Base-by-base conservation (phyloP, 2,797 vertebrate genomes). In the Cyclura pinguis region DNA sequence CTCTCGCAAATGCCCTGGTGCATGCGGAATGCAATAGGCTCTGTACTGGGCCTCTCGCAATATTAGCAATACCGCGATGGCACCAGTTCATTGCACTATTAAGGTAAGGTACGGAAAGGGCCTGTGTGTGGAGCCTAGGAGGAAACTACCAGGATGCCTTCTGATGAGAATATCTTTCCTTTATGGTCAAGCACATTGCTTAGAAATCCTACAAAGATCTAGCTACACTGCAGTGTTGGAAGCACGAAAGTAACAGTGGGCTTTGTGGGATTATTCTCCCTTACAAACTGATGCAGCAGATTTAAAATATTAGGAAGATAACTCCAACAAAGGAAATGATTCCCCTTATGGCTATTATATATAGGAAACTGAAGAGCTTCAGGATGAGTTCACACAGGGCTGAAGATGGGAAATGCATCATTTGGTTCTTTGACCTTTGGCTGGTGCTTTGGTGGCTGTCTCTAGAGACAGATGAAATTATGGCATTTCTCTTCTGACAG, bases 251-350 rank as follows among this genome's bases (percentile, higher is more conserved):
- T 76, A 80, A 87, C 89, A 91, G 67, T 93, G 42, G 42, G 42
- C 42, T 47, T 32, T 93, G 77, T 47, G 80, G 89, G 74, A 89
- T 92, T 94, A 76, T 86, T 94, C 92, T 88, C 82, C 55, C 32
- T 91, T 50, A 78, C 76, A 62, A 92, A 83, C 87, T 74, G 35
- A 42, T 80, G 59, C 73, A 91, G 72, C 3, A 20, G 0, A 29
- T 22, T 3, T 92, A 92, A 95, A 80, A 89, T 90, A 89, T 91
- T 87, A 93, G 94, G 93, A 88, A 94, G 67, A 94, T 16, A 42
- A 78, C 22, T 73, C 24, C 13, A 35, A 69, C 20, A 35, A 27
- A 72, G 62, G 55, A 87, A 81, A 84, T 47, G 6, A 69, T 72
- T 80, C 6, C 20, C 42, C 50, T 72, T 90, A 94, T 86, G 62